Evolutionary conservation across 2,113 vertebrate species (phyloP), one percentile per base, ranked within the genome.

Genomic region (Eleginops maclovinus): DNA sequence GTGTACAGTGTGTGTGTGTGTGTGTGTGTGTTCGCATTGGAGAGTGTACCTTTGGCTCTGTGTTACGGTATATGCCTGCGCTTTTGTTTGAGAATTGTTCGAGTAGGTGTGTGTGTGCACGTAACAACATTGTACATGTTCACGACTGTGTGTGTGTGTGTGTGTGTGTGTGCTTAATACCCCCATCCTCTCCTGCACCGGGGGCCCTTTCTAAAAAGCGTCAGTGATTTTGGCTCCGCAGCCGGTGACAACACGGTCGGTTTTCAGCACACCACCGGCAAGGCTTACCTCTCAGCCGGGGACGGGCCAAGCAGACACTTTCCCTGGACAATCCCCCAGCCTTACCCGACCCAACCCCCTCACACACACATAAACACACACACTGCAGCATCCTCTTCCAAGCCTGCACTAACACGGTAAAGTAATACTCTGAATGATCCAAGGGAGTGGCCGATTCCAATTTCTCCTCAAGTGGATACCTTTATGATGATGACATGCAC

Each of bases 31-130:
- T 75, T 31, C 11, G 56, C 46, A 59, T 78, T 67, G 26, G 19
- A 81, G 79, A 62, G 71, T 87, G 86, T 84, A 82, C 86, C 90
- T 91, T 83, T 92, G 85, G 88, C 88, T 84, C 77, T 36, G 79
- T 69, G 84, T 79, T 78, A 71, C 70, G 47, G 70, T 87, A 77
- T 91, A 84, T 86, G 86, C 85, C 88, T 89, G 79, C 72, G 78
- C 84, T 79, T 92, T 91, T 89, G 91, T 90, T 73, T 70, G 66
- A 83, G 83, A 67, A 91, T 89, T 89, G 84, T 90, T 79, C 43
- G 74, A 79, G 83, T 77, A 81, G 79, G 63, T 86, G 83, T 84
- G 77, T 85, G 31, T 36, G 31, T 36, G 31, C 31, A 36, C 17
- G 54, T 70, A 69, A 63, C 62, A 73, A 60, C 81, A 81, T 54